A percentile compares a stretch with the other conserved stretches of the same genome.
Conservation (phyloP, 2,113 vertebrate genomes). For the Sterna hirundo region DNA sequence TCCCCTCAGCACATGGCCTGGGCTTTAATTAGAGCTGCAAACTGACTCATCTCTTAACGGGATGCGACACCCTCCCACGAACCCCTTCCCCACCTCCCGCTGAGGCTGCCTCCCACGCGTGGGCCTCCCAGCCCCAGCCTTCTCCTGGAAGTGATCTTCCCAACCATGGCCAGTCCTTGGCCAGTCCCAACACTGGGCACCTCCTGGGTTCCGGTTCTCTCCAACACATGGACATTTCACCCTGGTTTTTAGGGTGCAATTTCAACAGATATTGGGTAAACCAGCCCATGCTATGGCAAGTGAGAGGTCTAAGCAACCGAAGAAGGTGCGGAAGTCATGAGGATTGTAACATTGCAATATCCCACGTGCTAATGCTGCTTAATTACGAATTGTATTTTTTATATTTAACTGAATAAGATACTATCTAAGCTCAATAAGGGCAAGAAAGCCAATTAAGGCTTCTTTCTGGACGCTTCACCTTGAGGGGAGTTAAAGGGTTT, state of each 20-base stretch:
- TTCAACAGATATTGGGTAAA: neutral
- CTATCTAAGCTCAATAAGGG: neutral
- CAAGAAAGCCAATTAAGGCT: neutral
- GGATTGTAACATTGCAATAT: neutral
- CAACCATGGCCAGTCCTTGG: neutral
- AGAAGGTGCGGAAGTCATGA: neutral
- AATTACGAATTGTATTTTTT: neutral
- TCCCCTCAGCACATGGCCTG: neutral
- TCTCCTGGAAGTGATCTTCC: neutral
- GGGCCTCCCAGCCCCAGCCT: neutral
- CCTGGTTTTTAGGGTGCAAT: neutral
- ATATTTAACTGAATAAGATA: neutral
- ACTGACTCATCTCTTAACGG: neutral
- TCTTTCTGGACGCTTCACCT: neutral
- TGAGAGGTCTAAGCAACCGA: neutral
- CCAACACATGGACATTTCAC: neutral
- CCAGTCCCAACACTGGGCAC: neutral
- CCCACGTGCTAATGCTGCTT: neutral
- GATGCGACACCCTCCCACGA: neutral
- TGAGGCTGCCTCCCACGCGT: neutral
- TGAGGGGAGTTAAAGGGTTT: neutral
- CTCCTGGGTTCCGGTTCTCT: neutral
- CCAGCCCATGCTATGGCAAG: neutral
- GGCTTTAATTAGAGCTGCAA: conserved; percentile 4
- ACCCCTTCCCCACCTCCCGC: neutral